Base-by-base conservation (phyloP, 2,888 invertebrate species). In the Amiota communis region DNA sequence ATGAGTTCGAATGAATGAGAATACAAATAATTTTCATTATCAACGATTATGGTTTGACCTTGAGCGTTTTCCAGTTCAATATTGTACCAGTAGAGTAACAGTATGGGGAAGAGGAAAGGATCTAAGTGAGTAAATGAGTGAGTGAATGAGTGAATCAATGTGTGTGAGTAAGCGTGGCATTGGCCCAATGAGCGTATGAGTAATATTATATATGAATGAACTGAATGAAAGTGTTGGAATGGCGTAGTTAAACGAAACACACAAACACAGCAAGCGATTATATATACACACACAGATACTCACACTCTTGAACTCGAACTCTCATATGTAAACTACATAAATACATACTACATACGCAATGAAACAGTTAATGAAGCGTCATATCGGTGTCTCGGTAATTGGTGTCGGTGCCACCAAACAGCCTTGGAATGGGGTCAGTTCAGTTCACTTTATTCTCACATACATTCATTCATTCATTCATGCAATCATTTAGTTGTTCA, bases 31-130 rank as follows among this genome's bases (percentile, higher is more conserved):
- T 87, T 86, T 87, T 88, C 88, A 87, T 87, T 87, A 87, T 87
- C 87, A 86, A 80, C 86, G 86, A 87, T 87, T 88, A 87, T 83
- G 83, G 84, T 81, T 81, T 86, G 87, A 88, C 87, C 87, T 87
- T 87, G 88, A 84, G 82, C 81, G 51, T 10, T 49, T 48, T 48
- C 6, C 13, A 53, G n/a, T 53, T 8, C n/a, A 12, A 13, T 53
- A 36, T 23, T 23, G 23, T 23, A 23, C 2, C 23, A 2, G 23
- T 2, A 23, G 4, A 36, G 36, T 6, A 36, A 36, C 6, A 80
- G 78, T 82, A 81, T 83, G 83, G 85, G 79, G 13, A 46, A 12
- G 12, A 13, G 15, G 36, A 36, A 63, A 36, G 63, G 46, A 36
- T 46, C 23, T 68, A 47, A 59, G 47, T 70, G 65, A 20, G 68